Conservation (phyloP, 2,888 invertebrate species). For the Drosophila ustulata region DNA sequence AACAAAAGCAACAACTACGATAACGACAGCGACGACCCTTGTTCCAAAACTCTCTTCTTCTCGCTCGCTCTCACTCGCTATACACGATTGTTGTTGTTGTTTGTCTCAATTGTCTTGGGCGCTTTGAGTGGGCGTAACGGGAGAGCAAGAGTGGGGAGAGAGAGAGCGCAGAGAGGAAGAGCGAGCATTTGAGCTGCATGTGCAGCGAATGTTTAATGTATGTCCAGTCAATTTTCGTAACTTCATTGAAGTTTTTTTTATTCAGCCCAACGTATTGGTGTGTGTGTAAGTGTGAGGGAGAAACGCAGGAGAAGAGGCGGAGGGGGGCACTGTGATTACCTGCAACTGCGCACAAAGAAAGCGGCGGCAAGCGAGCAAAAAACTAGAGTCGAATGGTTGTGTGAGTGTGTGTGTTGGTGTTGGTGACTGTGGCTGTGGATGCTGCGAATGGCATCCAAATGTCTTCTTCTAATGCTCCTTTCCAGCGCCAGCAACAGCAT, state of each 20-base stretch:
- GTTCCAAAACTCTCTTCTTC: conserved; percentile 39
- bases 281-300: conserved; percentile 1
- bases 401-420: conserved; percentile 29
- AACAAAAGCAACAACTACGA: conserved; percentile 52
- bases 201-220: conserved; percentile 57
- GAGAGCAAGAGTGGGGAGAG: conserved; percentile 6
- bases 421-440: conserved; percentile 51
- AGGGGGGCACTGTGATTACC: conserved; percentile 56
- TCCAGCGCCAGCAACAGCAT: conserved; percentile 53
- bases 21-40: conserved; percentile 48
- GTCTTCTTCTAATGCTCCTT: conserved; percentile 54
- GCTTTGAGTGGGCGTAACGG: conserved; percentile 10
- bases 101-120: conserved; percentile 56
- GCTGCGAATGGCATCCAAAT: conserved; percentile 60
- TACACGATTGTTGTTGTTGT: conserved; percentile 32
- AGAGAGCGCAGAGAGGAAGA: background rate
- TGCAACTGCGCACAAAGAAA: conserved; percentile 73
- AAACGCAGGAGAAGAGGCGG: background rate
- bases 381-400: conserved; percentile 34
- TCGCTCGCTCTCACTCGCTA: background rate
- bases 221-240: conserved; percentile 39
- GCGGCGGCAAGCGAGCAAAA: conserved; percentile 20
- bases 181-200: conserved; percentile 34
- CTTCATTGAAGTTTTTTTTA: conserved; percentile 47
- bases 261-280: conserved; percentile 31